Evolutionary conservation across 2,888 invertebrate genomes (phyloP).

Genomic region (Zelleria hepariella): DNA sequence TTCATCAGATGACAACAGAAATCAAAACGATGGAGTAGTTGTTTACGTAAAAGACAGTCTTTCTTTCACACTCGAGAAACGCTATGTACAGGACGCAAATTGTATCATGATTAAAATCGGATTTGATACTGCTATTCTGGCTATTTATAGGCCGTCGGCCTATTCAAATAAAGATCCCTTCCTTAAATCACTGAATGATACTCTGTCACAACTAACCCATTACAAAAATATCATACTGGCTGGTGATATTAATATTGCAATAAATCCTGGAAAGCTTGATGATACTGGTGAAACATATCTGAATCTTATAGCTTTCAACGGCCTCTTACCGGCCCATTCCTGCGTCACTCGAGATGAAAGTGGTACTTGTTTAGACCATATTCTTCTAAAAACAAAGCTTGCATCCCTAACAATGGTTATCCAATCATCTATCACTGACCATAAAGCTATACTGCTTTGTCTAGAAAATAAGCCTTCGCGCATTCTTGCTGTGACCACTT

Average conservation of each 20-base stretch:
- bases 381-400: neutral
- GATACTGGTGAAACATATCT: too few species aligned
- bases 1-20: neutral
- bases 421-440: neutral
- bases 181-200: neutral
- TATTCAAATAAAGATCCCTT: neutral
- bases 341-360: neutral
- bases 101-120: neutral
- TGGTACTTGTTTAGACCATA: neutral
- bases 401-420: neutral
- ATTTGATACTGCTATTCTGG: neutral
- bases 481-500: too few species aligned
- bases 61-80: neutral
- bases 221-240: neutral
- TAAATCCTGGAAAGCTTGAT: too few species aligned
- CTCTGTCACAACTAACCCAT: neutral
- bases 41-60: neutral
- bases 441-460: conserved; percentile 6
- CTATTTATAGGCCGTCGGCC: neutral
- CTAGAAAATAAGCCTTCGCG: too few species aligned
- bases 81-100: neutral
- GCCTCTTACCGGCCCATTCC: neutral
- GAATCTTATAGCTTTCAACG: too few species aligned
- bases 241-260: neutral
- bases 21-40: conserved; percentile 3